phyloP scores from a whole-genome alignment of 2,888 invertebrate genomes.

The Drosophila kokeensis region DNA sequence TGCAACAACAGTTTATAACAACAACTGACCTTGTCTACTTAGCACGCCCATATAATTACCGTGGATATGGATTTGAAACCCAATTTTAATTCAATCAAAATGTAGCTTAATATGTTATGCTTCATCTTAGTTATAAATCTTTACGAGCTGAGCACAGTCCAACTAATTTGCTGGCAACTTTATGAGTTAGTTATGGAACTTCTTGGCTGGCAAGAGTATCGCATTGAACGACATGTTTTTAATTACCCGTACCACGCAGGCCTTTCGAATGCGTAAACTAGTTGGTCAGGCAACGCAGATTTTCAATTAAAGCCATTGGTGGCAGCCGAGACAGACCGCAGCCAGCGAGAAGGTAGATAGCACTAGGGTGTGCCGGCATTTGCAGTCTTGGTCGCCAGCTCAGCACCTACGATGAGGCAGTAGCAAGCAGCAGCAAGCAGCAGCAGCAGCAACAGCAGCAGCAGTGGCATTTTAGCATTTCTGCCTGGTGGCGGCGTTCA shows the following conservation, averaged over 20 bases:
- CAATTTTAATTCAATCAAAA: neutral
- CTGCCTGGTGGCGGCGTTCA: slow-evolving; percentile 52
- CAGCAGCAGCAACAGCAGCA: slow-evolving; percentile 1
- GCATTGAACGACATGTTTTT: slow-evolving; percentile 73
- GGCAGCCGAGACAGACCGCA: slow-evolving; percentile 18
- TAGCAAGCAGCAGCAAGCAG: slow-evolving; percentile 8
- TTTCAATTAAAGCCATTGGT: slow-evolving; percentile 71
- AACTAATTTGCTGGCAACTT: neutral
- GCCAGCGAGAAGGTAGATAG: slow-evolving; percentile 32
- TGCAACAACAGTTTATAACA: neutral
- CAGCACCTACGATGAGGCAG: slow-evolving; percentile 46
- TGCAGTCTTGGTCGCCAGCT: slow-evolving; percentile 34
- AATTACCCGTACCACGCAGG: slow-evolving; percentile 64
- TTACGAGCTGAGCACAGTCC: too few species aligned
- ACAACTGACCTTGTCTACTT: neutral
- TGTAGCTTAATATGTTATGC: neutral
- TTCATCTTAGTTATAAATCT: neutral
- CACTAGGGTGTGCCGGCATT: slow-evolving; percentile 70
- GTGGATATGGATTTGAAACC: neutral
- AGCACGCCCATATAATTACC: neutral
- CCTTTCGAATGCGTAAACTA: slow-evolving; percentile 79
- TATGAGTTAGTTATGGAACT: slow-evolving; percentile 25
- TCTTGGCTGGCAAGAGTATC: slow-evolving; percentile 43
- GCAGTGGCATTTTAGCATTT: slow-evolving; percentile 10
- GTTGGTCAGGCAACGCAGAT: slow-evolving; percentile 64